Conservation (phyloP, 2,113 vertebrate species). For the Antennarius striatus region DNA sequence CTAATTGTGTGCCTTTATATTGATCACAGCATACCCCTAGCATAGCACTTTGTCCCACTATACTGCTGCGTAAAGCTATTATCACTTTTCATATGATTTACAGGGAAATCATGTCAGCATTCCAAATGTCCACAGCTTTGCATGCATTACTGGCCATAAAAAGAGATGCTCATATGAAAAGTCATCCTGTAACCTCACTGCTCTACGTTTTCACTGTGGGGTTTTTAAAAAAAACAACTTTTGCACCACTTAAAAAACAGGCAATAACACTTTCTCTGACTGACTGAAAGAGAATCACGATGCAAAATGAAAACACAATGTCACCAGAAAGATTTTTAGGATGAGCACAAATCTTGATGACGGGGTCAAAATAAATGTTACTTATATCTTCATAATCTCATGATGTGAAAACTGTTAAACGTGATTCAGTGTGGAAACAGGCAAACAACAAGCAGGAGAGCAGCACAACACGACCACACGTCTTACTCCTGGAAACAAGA, state of each 20-base stretch:
- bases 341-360: constrained; percentile 33
- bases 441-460: constrained; percentile 29
- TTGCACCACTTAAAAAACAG: constrained; percentile 15
- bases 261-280: constrained; percentile 18
- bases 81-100: constrained; percentile 55
- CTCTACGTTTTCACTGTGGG: constrained; percentile 12
- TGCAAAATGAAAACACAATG: constrained; percentile 44
- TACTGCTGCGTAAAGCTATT: constrained; percentile 41
- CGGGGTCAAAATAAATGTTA: constrained; percentile 40
- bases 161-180: constrained; percentile 7
- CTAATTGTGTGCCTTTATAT: constrained; percentile 59
- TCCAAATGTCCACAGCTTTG: constrained; percentile 38
- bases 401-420: constrained; percentile 6
- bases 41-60: constrained; percentile 46
- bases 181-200: constrained; percentile 16
- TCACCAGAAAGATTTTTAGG: constrained; percentile 41
- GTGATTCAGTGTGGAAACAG: constrained; percentile 20
- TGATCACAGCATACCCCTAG: constrained; percentile 55
- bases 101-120: constrained; percentile 50
- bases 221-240: neutral
- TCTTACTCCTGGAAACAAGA: constrained; percentile 35
- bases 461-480: neutral
- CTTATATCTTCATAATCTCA: constrained; percentile 19
- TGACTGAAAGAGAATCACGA: constrained; percentile 12
- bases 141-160: constrained; percentile 52